These are phyloP conservation scores for Cinclus cinclus DNA, from an alignment of 2,113 vertebrate genomes.

Conservation along the genomic window DNA sequence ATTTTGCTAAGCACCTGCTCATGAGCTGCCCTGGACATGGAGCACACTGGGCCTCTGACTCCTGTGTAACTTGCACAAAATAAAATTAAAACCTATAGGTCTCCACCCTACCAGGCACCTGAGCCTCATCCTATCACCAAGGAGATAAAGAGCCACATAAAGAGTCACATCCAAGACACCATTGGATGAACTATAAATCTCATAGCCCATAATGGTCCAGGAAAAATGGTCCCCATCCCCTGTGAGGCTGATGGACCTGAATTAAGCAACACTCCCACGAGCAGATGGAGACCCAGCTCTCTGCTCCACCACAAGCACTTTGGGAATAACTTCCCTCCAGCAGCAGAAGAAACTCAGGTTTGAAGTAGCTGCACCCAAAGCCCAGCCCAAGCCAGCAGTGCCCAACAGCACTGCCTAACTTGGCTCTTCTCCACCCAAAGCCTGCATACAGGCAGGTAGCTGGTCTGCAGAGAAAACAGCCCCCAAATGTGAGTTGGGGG, in stretches of 20 bases:
- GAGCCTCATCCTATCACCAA: background rate
- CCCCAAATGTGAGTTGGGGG: background rate
- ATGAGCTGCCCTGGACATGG: background rate
- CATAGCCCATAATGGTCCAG: background rate
- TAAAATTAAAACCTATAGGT: background rate
- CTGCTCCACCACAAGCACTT: background rate
- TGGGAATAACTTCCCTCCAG: background rate
- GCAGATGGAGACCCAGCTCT: background rate
- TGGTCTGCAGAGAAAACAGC: background rate
- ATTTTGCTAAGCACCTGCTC: background rate
- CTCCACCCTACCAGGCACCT: background rate
- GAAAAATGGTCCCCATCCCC: background rate
- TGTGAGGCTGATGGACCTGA: background rate
- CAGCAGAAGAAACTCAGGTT: background rate
- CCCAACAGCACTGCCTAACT: background rate
- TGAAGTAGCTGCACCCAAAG: background rate
- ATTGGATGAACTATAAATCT: rapidly evolving
- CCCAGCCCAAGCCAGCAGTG: background rate
- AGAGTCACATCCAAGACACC: background rate
- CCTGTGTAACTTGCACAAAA: background rate
- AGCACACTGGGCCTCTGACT: rapidly evolving
- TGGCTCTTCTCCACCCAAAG: background rate
- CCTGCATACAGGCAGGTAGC: background rate
- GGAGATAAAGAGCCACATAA: background rate
- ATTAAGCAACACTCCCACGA: background rate